These are phyloP conservation scores for Galerucella nymphaeae DNA, from an alignment of 2,888 invertebrate species.

Conservation along the genomic window DNA sequence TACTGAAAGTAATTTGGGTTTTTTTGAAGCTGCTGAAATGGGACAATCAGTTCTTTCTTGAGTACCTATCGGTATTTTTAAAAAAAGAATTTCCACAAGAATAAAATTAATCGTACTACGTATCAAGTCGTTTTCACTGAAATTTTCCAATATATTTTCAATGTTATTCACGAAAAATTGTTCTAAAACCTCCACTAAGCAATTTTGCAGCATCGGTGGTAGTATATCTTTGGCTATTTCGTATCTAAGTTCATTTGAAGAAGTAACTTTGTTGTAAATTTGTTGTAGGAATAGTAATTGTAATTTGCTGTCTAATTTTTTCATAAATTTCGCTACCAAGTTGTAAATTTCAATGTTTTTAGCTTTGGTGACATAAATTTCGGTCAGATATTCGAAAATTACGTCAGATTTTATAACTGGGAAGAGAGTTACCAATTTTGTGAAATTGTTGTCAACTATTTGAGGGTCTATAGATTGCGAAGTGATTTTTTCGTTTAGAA, in stretches of 20 bases:
- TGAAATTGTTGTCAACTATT: slow-evolving; percentile 34
- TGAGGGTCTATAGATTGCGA: slow-evolving; percentile 6
- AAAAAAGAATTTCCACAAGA: slow-evolving; percentile 59
- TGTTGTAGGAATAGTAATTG: slow-evolving; percentile 47
- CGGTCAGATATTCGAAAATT: slow-evolving; percentile 51
- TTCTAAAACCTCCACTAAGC: slow-evolving; percentile 53
- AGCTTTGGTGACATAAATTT: slow-evolving; percentile 45
- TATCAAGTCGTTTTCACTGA: slow-evolving; percentile 43
- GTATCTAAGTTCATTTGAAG: slow-evolving; percentile 47
- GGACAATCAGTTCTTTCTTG: slow-evolving; percentile 50
- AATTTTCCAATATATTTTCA: slow-evolving; percentile 44
- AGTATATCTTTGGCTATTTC: slow-evolving; percentile 51
- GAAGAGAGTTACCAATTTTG: slow-evolving; percentile 48
- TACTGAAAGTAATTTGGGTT: slow-evolving; percentile 57
- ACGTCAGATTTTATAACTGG: slow-evolving; percentile 43
- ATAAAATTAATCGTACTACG: slow-evolving; percentile 52
- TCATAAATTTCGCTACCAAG: slow-evolving; percentile 47
- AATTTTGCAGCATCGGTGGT: slow-evolving; percentile 51
- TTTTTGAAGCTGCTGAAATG: slow-evolving; percentile 56
- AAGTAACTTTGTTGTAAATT: slow-evolving; percentile 43
- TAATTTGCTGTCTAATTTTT: slow-evolving; percentile 36
- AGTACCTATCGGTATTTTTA: slow-evolving; percentile 53
- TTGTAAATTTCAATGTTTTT: slow-evolving; percentile 43
- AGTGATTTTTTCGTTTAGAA: slow-evolving; percentile 15
- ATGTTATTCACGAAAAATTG: slow-evolving; percentile 55